Evolutionary conservation across 1,140 invertebrate genomes (phyloP).

Genomic region (Drosophila athabasca): DNA sequence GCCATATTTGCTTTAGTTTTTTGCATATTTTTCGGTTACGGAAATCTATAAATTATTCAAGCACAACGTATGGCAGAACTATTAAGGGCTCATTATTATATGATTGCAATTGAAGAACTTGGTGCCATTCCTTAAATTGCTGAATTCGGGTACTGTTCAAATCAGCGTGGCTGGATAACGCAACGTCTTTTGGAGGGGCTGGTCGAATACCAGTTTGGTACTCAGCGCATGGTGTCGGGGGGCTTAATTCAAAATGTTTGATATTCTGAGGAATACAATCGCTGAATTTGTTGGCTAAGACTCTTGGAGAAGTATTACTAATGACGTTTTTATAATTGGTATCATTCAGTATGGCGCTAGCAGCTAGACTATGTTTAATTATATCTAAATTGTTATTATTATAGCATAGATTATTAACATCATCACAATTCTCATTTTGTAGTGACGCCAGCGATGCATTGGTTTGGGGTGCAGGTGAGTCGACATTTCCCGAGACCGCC

Average conservation of each 20-base stretch:
- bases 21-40: constrained; percentile 24
- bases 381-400: constrained; percentile 64
- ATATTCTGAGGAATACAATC: constrained; percentile 3
- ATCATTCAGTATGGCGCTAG: constrained; percentile 17
- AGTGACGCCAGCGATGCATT: constrained; percentile 18
- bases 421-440: constrained; percentile 55
- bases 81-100: constrained; percentile 90
- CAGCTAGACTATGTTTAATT: constrained; percentile 42
- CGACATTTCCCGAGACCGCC: background rate
- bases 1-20: constrained; percentile 6
- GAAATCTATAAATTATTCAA: constrained; percentile 86
- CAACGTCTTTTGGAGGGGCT: constrained; percentile 2
- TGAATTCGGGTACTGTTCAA: constrained; percentile 30
- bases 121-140: constrained; percentile 91
- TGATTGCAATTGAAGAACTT: constrained; percentile 89
- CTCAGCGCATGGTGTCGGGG: constrained; percentile 28
- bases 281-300: constrained; percentile 7
- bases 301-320: constrained; percentile 21
- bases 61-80: constrained; percentile 95
- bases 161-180: background rate
- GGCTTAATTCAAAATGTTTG: background rate
- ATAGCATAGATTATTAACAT: constrained; percentile 49
- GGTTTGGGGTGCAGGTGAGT: constrained; percentile 3
- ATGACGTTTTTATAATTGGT: constrained; percentile 20
- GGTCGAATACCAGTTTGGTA: constrained; percentile 59